These are phyloP conservation scores for Cavia porcellus DNA, from an alignment of 2,113 vertebrate genomes.

Conservation along the genomic window DNA sequence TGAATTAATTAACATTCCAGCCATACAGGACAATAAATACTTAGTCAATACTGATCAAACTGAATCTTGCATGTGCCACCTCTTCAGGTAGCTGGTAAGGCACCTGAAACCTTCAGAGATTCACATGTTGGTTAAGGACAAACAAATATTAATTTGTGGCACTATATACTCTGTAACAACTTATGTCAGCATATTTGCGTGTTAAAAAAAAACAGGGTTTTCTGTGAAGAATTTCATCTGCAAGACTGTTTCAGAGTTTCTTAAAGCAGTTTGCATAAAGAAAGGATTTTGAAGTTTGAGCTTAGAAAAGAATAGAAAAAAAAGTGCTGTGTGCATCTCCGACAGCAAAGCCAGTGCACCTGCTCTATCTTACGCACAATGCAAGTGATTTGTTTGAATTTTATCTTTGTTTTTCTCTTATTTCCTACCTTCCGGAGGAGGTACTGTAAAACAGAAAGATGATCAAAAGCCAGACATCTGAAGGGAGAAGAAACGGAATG, in stretches of 20 bases:
- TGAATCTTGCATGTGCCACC: not conserved
- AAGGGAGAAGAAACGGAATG: constrained; percentile 55
- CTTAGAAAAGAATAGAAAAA: not conserved
- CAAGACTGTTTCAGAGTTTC: not conserved
- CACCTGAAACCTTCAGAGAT: not conserved
- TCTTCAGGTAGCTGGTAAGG: not conserved
- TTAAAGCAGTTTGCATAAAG: not conserved
- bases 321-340: not conserved
- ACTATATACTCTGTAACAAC: not conserved
- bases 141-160: not conserved
- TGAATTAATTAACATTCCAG: not conserved
- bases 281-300: not conserved
- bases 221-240: not conserved
- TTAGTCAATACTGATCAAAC: not conserved
- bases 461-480: constrained; percentile 63
- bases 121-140: not conserved
- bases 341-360: not conserved
- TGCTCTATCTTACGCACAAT: not conserved
- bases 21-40: not conserved
- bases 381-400: not conserved
- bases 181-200: not conserved
- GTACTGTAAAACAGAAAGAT: not conserved
- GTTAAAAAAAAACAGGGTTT: not conserved
- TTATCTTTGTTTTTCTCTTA: constrained; percentile 36
- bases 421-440: not conserved